These are phyloP conservation scores for Sturmia bella DNA, from an alignment of 2,888 invertebrate species.

Conservation along the genomic window DNA sequence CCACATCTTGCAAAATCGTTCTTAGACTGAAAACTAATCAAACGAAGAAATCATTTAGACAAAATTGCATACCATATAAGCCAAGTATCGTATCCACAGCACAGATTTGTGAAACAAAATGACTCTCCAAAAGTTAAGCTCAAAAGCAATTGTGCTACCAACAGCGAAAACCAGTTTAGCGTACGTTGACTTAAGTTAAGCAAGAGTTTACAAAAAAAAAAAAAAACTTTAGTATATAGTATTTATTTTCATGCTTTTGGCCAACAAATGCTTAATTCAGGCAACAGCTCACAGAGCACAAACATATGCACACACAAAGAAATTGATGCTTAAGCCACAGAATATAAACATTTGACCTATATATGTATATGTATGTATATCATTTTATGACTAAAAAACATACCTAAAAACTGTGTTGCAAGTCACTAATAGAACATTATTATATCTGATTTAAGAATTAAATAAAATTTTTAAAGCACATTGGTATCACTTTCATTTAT, in stretches of 20 bases:
- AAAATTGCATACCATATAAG: too few species aligned
- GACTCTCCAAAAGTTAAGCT: neutral
- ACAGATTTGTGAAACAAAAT: neutral
- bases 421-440: neutral
- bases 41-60: too few species aligned
- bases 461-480: constrained; percentile 2
- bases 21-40: neutral
- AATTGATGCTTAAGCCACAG: too few species aligned
- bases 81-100: too few species aligned
- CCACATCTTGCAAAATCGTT: constrained; percentile 8
- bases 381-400: neutral
- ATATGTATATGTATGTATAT: too few species aligned
- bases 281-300: constrained; percentile 21
- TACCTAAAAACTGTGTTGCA: constrained; percentile 25
- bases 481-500: constrained; percentile 66
- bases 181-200: neutral
- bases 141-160: neutral
- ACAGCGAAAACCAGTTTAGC: constrained; percentile 35
- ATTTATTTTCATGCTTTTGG: constrained; percentile 32
- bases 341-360: constrained; percentile 41
- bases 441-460: constrained; percentile 8
- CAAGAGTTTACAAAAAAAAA: constrained; percentile 11
- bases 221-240: neutral
- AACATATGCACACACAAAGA: neutral
- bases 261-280: constrained; percentile 21